Evolutionary conservation across 1,140 invertebrate genomes (phyloP).

Genomic region (Drosophila pallidifrons): DNA sequence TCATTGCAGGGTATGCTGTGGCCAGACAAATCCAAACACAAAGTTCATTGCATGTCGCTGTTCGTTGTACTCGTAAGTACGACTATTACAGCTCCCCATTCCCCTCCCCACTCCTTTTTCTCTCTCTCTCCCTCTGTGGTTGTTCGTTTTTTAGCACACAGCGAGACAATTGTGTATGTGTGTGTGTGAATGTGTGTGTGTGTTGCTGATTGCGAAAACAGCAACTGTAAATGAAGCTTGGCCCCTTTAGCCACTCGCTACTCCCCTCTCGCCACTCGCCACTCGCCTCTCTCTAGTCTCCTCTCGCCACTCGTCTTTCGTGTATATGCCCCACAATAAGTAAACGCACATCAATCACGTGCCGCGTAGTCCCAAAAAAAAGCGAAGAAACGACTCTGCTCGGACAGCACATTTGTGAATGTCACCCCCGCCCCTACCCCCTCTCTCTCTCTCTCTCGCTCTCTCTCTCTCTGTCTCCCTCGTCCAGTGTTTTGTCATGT

Average conservation of each 20-base stretch:
- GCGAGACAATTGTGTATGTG: constrained; percentile 21
- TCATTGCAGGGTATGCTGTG: constrained; percentile 5
- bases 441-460: not conserved
- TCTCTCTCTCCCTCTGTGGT: not conserved
- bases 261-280: not conserved
- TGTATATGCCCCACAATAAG: constrained; percentile 39
- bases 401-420: constrained; percentile 3
- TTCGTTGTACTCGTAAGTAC: constrained; percentile 6
- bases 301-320: not conserved
- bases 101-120: too few relatives aligned
- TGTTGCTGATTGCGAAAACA: constrained; percentile 36
- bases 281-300: too few relatives aligned
- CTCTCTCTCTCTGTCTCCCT: constrained; percentile 1
- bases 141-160: constrained; percentile 18
- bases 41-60: constrained; percentile 27
- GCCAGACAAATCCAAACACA: constrained; percentile 23
- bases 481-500: constrained; percentile 2
- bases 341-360: constrained; percentile 73
- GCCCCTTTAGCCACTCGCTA: too few relatives aligned
- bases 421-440: not conserved
- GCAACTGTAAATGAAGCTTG: constrained; percentile 7
- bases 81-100: constrained; percentile 21
- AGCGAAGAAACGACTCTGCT: constrained; percentile 8
- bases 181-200: constrained; percentile 13
- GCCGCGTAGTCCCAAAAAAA: not conserved